Conservation (phyloP, 2,888 invertebrate species). For the Syritta pipiens region DNA sequence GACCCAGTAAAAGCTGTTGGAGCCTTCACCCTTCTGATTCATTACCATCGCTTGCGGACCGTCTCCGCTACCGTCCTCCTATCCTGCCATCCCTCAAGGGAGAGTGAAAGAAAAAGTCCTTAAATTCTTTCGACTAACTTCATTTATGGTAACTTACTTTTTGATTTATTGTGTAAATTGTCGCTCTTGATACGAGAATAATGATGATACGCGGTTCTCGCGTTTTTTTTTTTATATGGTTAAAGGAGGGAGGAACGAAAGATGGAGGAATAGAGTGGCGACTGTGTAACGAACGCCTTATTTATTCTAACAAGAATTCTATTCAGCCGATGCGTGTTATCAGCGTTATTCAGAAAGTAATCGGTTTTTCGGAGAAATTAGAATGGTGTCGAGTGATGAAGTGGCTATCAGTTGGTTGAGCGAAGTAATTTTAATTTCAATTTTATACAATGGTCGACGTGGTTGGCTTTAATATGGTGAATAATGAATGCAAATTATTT, state of each 20-base stretch:
- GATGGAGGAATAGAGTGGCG: constrained; percentile 1
- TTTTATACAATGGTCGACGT: not conserved
- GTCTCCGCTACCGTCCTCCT: too few relatives aligned
- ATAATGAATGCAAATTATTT: too few relatives aligned
- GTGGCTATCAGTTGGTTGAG: too few relatives aligned
- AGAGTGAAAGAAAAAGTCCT: too few relatives aligned
- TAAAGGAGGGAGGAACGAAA: not conserved
- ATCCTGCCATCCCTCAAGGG: too few relatives aligned
- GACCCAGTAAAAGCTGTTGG: too few relatives aligned
- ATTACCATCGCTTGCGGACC: too few relatives aligned
- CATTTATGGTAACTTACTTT: constrained; percentile 42
- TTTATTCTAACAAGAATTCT: constrained; percentile 4
- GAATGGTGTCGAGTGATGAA: constrained; percentile 6
- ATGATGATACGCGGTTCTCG: not conserved
- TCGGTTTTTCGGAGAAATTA: constrained; percentile 6
- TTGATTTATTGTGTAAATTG: constrained; percentile 47
- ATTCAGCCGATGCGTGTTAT: constrained; percentile 24
- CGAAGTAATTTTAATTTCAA: not conserved
- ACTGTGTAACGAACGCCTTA: not conserved
- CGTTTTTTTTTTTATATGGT: not conserved
- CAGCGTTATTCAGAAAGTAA: constrained; percentile 17
- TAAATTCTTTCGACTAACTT: constrained; percentile 43
- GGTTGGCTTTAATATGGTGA: not conserved
- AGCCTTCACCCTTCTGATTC: too few relatives aligned
- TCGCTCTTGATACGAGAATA: constrained; percentile 21